These are phyloP conservation scores for Eurystomus glaucurus DNA, from an alignment of 2,797 vertebrate species.

Conservation along the genomic window DNA sequence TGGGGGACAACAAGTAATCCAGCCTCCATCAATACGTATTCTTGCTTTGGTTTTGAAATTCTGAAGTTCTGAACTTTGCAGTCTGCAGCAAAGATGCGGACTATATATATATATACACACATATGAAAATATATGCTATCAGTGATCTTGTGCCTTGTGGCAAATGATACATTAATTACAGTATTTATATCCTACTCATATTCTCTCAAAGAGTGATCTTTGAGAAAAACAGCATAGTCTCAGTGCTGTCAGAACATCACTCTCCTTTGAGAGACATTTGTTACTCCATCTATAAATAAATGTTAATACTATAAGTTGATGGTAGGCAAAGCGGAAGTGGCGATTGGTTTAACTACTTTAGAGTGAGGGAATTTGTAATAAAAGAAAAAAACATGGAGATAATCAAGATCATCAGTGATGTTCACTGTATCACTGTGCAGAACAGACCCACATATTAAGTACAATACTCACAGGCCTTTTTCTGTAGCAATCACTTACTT, in stretches of 20 bases:
- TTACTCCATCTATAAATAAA: neutral
- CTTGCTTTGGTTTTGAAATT: neutral
- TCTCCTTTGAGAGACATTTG: neutral
- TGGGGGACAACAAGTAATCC: neutral
- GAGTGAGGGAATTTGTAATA: neutral
- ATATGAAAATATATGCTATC: neutral
- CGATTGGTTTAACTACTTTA: neutral
- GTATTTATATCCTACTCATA: neutral
- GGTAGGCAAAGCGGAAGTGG: neutral
- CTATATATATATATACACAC: accelerated
- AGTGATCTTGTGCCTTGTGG: neutral
- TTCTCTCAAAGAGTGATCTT: neutral
- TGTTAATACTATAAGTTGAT: neutral
- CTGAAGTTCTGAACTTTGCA: neutral
- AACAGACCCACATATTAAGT: neutral
- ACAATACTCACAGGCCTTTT: neutral
- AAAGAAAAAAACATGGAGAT: neutral
- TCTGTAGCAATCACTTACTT: slow-evolving; percentile 22
- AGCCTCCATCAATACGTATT: neutral
- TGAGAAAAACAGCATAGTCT: neutral
- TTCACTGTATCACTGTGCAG: neutral
- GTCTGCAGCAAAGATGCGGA: neutral
- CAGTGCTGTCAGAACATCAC: neutral
- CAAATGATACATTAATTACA: neutral
- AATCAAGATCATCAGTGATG: neutral